Percentiles rank a stretch among this genome's conserved stretches.
Conservation (phyloP, 2,113 vertebrate genomes). For the Ovibos moschatus region DNA sequence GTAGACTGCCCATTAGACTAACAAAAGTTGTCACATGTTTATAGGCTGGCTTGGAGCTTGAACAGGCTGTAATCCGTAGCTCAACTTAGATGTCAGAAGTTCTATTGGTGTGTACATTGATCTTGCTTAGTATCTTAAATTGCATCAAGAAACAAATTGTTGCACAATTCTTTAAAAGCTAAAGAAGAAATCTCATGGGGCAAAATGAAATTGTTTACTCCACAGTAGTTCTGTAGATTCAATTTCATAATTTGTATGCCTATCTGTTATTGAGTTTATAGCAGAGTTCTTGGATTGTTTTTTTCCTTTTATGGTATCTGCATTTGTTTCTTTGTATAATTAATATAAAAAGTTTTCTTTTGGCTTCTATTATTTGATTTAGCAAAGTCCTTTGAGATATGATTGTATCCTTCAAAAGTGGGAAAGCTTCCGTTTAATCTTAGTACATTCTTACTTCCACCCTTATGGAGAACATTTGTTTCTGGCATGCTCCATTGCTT, state of each 20-base stretch:
- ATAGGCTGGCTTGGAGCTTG: neutral
- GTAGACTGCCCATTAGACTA: neutral
- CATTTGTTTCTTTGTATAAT: slow-evolving; percentile 17
- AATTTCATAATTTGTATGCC: slow-evolving; percentile 33
- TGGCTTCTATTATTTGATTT: slow-evolving; percentile 39
- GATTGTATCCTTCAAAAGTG: neutral
- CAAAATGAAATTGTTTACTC: slow-evolving; percentile 44
- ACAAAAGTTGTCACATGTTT: slow-evolving; percentile 23
- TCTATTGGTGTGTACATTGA: neutral
- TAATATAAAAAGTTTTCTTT: slow-evolving; percentile 46
- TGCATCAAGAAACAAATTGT: slow-evolving; percentile 22
- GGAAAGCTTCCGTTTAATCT: neutral
- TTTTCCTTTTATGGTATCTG: neutral
- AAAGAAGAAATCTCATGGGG: slow-evolving; percentile 12
- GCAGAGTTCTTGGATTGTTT: neutral
- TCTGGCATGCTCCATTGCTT: neutral
- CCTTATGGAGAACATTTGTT: neutral
- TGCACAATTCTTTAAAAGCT: slow-evolving; percentile 19
- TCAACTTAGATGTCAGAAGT: neutral
- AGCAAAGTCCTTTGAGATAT: neutral
- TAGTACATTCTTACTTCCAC: slow-evolving; percentile 8
- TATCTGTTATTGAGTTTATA: slow-evolving; percentile 30
- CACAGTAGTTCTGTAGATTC: neutral
- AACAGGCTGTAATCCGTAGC: neutral
- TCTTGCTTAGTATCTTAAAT: slow-evolving; percentile 37